Percentiles rank a stretch among this genome's conserved stretches.
Conservation (phyloP, 2,888 invertebrate species). For the Diabrotica balteata region DNA sequence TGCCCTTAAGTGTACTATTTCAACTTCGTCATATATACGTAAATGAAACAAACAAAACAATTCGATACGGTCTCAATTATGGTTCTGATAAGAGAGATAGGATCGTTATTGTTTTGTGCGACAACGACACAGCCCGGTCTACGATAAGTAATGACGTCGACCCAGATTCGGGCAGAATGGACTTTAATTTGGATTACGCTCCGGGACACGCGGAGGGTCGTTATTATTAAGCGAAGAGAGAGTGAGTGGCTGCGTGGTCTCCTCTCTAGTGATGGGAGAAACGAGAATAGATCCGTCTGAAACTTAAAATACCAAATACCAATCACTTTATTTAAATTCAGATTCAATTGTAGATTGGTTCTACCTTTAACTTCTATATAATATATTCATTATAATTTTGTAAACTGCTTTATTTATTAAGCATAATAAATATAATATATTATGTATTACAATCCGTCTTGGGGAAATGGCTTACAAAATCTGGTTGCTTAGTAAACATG, state of each 20-base stretch:
- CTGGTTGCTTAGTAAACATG: no score
- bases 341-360: no score
- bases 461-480: no score
- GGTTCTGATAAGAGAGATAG: constrained; percentile 38
- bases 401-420: no score
- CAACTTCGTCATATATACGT: constrained; percentile 11
- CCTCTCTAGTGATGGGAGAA: not conserved
- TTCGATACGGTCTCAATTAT: constrained; percentile 42
- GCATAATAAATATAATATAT: no score
- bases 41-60: constrained; percentile 35
- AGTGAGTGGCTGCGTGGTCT: constrained; percentile 2
- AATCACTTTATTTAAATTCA: no score
- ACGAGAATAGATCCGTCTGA: no score
- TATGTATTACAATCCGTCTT: no score
- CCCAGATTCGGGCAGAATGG: constrained; percentile 33
- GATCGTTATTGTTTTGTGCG: constrained; percentile 38
- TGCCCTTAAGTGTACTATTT: constrained; percentile 14
- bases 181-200: constrained; percentile 35
- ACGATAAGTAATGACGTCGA: constrained; percentile 35
- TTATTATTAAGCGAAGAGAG: constrained; percentile 28
- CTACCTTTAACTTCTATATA: no score
- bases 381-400: no score
- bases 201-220: constrained; percentile 26
- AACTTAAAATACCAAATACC: no score
- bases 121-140: constrained; percentile 31